phyloP scores from a whole-genome alignment of 1,140 invertebrate genomes.

The Cataglyphis hispanica region DNA sequence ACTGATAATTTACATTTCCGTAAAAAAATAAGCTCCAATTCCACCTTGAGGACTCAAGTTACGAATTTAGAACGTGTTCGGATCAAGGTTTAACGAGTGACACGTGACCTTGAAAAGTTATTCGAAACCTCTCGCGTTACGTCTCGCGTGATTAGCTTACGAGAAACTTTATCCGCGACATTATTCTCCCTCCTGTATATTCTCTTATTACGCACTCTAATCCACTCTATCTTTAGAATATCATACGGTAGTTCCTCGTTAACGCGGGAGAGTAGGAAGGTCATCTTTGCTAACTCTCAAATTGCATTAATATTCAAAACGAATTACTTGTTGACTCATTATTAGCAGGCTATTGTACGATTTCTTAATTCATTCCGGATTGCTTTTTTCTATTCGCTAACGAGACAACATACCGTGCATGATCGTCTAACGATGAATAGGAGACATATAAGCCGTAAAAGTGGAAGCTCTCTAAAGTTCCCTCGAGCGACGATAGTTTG shows the following conservation, averaged over 20 bases:
- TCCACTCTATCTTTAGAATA: conserved; percentile 16
- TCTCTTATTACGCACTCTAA: neutral
- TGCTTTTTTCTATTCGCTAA: conserved; percentile 13
- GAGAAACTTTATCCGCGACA: conserved; percentile 18
- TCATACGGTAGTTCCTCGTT: neutral
- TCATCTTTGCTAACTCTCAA: conserved; percentile 2
- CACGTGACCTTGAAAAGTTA: conserved; percentile 6
- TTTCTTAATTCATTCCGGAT: conserved; percentile 1
- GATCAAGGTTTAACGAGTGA: conserved; percentile 14
- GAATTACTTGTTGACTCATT: conserved; percentile 14
- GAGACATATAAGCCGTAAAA: conserved; percentile 27
- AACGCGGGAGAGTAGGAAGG: neutral
- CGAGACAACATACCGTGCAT: conserved; percentile 1
- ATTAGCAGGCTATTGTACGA: conserved; percentile 27
- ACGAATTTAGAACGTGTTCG: neutral
- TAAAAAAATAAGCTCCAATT: conserved; percentile 33
- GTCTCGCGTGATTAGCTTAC: conserved; percentile 15
- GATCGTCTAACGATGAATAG: conserved; percentile 10
- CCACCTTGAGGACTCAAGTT: neutral
- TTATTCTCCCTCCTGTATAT: neutral
- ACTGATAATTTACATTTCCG: conserved; percentile 28
- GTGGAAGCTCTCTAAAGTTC: conserved; percentile 32
- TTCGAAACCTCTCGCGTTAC: conserved; percentile 15
- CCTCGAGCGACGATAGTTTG: conserved; percentile 15
- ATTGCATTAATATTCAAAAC: neutral